phyloP scores from a whole-genome alignment of 2,888 invertebrate species.

The Cremastinae sp. region DNA sequence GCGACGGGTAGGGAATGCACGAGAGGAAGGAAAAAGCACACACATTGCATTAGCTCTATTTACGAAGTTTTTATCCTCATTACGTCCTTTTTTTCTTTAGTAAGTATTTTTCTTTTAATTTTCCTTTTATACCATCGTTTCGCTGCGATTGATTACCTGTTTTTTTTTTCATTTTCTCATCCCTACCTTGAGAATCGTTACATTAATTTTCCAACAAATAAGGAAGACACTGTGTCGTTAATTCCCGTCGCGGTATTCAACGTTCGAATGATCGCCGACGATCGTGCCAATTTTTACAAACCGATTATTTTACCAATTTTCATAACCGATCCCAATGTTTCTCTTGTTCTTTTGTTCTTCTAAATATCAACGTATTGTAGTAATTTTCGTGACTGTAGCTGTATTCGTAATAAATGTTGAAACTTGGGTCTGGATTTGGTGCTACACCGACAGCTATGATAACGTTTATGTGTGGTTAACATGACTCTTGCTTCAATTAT shows the following conservation, averaged over 20 bases:
- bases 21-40: constrained; percentile 79
- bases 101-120: background rate
- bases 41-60: constrained; percentile 79
- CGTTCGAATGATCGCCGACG: no score
- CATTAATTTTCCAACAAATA: no score
- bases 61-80: constrained; percentile 54
- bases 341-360: no score
- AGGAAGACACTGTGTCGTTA: no score
- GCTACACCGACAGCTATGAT: constrained; percentile 53
- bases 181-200: no score
- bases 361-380: no score
- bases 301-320: no score
- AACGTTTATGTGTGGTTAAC: constrained; percentile 29
- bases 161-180: no score
- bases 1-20: constrained; percentile 78
- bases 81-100: constrained; percentile 34
- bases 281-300: no score
- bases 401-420: constrained; percentile 21
- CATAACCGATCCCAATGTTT: no score
- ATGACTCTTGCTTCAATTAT: constrained; percentile 23
- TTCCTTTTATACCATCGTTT: background rate
- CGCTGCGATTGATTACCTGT: background rate
- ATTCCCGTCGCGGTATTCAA: no score
- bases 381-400: no score
- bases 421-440: constrained; percentile 40